Evolutionary conservation across 2,113 vertebrate genomes (phyloP), one percentile per base, ranked within the genome.

Genomic region (Pelodiscus sinensis): DNA sequence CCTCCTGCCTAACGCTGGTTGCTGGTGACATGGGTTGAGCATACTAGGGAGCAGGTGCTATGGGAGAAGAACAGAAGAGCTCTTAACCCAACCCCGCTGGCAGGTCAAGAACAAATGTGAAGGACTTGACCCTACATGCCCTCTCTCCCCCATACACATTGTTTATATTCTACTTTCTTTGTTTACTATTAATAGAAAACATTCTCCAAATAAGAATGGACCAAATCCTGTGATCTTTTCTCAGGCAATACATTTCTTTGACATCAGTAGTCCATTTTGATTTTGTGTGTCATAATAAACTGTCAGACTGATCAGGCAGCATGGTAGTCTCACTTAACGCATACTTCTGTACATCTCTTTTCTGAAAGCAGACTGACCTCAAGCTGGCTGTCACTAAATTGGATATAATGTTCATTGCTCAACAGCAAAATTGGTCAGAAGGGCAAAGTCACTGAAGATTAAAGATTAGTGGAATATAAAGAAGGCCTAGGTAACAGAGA

Each of bases 221-320:
- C 2, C 19, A 21, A 38, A 44, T 1, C 18, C 5, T 78, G 1
- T 71, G 84, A 71, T 44, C 10, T 31, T 79, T 79, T 3, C 6
- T 91, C 7, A 11, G 29, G 79, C 3, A 56, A 50, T 12, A 58
- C 16, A 2, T 60, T 73, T 31, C 7, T 12, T 2, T 52, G 3
- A 1, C 55, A 3, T 1, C 2, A 2, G 0, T 31, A 54, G n/a
- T 5, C 9, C 21, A 18, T 71, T 54, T 92, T 27, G 71, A 54
- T 54, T 68, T n/a, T 50, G 31, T 9, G 3, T 71, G 1, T 38
- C 6, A 24, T 55, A 79, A 19, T 78, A 51, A 44, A 12, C 62
- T 55, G 35, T 12, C 60, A 44, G 84, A 73, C 4, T 24, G 44
- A 0, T 9, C 82, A 13, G 3, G 29, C 15, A 62, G 2, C 1